Evolutionary conservation across 2,888 invertebrate species (phyloP).

Genomic region (Polyommatus iphigenia): DNA sequence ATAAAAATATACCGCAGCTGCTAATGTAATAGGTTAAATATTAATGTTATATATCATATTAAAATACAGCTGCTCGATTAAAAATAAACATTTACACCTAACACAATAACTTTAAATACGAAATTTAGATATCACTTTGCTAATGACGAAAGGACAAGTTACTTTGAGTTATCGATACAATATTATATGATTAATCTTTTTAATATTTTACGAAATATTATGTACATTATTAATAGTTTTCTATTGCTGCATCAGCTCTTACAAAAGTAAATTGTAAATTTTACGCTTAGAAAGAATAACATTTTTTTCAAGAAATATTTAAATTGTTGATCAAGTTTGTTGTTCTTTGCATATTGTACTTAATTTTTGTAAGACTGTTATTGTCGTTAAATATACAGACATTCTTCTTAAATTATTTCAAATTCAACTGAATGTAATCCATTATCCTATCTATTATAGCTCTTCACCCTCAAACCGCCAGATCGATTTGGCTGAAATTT

Average conservation of each 20-base stretch:
- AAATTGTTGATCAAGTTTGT: neutral
- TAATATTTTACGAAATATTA: neutral
- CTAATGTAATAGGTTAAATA: neutral
- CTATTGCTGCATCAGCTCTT: too few species aligned
- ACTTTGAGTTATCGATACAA: neutral
- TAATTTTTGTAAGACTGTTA: too few species aligned
- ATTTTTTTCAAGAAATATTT: neutral
- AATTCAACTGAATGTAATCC: too few species aligned
- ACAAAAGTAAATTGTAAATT: too few species aligned
- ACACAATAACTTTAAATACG: neutral
- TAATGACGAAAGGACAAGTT: neutral
- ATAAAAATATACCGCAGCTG: constrained; percentile 1
- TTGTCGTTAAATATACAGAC: too few species aligned
- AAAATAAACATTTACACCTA: constrained; percentile 10
- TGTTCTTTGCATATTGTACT: too few species aligned
- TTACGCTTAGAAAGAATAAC: too few species aligned
- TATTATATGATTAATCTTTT: neutral
- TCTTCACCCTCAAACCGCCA: neutral
- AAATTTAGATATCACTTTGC: constrained; percentile 4
- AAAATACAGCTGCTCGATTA: constrained; percentile 1
- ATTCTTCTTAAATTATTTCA: too few species aligned
- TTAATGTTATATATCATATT: constrained; percentile 2
- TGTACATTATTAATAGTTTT: too few species aligned
- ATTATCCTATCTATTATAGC: too few species aligned
- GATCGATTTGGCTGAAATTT: neutral